Conservation (phyloP, 2,113 vertebrate genomes). For the Pterocles orientalis region DNA sequence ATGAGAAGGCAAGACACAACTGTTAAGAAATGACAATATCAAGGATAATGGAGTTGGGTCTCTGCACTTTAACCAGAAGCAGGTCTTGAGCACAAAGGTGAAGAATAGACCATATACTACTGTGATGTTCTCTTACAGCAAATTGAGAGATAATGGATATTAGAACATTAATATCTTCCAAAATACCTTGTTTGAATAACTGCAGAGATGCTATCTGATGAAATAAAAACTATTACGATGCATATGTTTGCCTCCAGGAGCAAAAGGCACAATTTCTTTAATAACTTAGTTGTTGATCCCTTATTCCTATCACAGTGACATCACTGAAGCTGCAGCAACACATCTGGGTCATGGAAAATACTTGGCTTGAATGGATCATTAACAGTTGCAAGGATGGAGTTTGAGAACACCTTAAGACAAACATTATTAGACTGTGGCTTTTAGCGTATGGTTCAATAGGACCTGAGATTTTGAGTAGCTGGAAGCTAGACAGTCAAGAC, state of each 20-base stretch:
- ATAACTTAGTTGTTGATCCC: background rate
- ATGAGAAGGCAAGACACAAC: background rate
- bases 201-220: rapidly evolving
- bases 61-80: background rate
- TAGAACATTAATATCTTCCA: background rate
- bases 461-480: background rate
- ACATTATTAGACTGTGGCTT: background rate
- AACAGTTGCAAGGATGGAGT: background rate
- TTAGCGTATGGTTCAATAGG: background rate
- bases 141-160: background rate
- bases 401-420: background rate
- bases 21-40: background rate
- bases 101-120: background rate
- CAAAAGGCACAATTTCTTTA: background rate
- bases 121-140: background rate
- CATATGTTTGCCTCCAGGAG: background rate
- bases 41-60: background rate
- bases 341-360: background rate
- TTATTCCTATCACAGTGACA: background rate
- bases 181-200: background rate
- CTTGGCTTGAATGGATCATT: background rate
- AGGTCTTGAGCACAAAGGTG: background rate
- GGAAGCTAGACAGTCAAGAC: background rate
- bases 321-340: background rate
- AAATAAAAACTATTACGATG: background rate